Base-by-base conservation (phyloP, 2,113 vertebrate species). In the Oostethus manadensis region DNA sequence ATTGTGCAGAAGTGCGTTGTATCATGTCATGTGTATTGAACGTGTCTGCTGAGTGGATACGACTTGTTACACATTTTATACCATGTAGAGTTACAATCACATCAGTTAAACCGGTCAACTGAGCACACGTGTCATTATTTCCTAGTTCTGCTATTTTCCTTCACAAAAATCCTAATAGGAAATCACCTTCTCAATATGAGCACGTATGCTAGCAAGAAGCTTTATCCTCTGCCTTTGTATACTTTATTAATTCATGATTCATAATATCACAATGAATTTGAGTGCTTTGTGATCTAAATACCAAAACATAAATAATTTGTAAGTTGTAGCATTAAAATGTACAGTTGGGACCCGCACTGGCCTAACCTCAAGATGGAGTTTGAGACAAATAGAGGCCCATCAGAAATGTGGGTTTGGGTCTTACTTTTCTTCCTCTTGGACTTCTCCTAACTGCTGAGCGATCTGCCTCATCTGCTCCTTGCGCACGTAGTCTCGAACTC, bases 391-490 rank as follows among this genome's bases (percentile, higher is more conserved):
- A 51, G 8, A 51, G 17, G 61, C 46, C 56, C 40, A 10, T 26
- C 10, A 61, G 35, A 55, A 33, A 68, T 62, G 44, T 75, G 58
- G 60, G 59, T 69, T 9, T 67, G 73, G 61, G 16, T 72, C 82
- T 56, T 80, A 89, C 90, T 29, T 85, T 15, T 90, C 86, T 15
- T 88, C 85, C 10, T 85, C 83, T 42, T 84, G 59, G 29, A 46
- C 23, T 9, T 58, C 57, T 80, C 88, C 63, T 83, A 91, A 68
- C 82, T 90, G 87, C 53, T 80, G 83, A 7, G 84, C 84, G 2
- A 92, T 89, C 76, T 88, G 89, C 68, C 80, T 87, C 88, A 92
- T 91, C 74, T 92, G 90, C 71, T 90, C 89, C 75, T 90, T 90
- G 64, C 88, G 90, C 60, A 91, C 79, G 10, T 89, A 92, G 70